Percentiles rank a stretch among this genome's conserved stretches.
phyloP scores from a whole-genome alignment of 2,888 invertebrate species.

The Ephialtes manifestator region DNA sequence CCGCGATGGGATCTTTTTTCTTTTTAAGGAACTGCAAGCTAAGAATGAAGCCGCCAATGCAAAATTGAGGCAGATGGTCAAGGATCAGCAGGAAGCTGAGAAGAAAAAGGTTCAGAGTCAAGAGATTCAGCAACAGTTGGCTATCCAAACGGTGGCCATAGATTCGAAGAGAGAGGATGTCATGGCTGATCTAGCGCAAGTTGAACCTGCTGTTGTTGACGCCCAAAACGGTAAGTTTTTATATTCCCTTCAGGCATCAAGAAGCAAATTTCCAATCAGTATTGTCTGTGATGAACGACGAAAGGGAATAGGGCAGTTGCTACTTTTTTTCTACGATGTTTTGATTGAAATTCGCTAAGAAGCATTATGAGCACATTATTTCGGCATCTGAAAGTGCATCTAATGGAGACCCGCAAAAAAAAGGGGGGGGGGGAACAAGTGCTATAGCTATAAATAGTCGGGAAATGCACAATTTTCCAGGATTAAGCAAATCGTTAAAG shows the following conservation, averaged over 20 bases:
- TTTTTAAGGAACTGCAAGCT: slow-evolving; percentile 92
- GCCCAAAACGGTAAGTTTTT: slow-evolving; percentile 95
- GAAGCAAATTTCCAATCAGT: slow-evolving; percentile 27
- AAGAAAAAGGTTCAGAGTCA: slow-evolving; percentile 99
- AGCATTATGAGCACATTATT: background rate
- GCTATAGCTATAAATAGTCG: too few species aligned
- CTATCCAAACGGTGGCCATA: slow-evolving; percentile 97
- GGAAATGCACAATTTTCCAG: too few species aligned
- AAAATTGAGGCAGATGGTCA: slow-evolving; percentile 99
- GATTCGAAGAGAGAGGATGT: slow-evolving; percentile 97
- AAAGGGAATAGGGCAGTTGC: slow-evolving; percentile 9
- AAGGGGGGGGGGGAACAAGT: too few species aligned
- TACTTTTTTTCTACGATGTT: background rate
- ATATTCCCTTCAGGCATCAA: background rate
- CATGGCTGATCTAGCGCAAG: slow-evolving; percentile 98
- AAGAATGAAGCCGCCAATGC: slow-evolving; percentile 99
- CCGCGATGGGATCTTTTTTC: background rate
- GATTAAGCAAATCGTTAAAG: too few species aligned
- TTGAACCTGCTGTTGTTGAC: slow-evolving; percentile 99
- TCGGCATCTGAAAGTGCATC: background rate
- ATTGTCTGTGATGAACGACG: slow-evolving; percentile 6
- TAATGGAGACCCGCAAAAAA: too few species aligned
- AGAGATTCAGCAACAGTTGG: slow-evolving; percentile 94
- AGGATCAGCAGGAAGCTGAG: slow-evolving; percentile 99
- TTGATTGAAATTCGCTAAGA: background rate